Evolutionary conservation across 2,888 invertebrate genomes (phyloP).

Genomic region (Drosophila koepferae): DNA sequence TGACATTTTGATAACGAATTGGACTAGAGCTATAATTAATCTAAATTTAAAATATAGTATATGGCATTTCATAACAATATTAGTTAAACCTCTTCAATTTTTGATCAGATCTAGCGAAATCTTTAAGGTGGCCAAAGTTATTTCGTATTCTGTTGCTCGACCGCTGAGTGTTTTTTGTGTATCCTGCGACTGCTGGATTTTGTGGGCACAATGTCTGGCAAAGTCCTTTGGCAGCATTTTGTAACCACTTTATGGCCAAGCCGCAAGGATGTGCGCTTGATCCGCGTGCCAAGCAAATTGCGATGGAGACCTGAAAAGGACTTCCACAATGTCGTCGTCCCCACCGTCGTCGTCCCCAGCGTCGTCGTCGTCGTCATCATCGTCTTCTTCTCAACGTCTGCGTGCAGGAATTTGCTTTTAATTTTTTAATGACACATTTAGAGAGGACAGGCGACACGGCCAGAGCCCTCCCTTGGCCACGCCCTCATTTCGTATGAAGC

Average conservation of each 20-base stretch:
- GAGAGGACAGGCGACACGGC: constrained; percentile 20
- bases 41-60: neutral
- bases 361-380: constrained; percentile 13
- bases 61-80: neutral
- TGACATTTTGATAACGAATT: too few species aligned
- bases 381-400: constrained; percentile 9
- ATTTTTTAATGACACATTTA: constrained; percentile 76
- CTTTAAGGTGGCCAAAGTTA: neutral
- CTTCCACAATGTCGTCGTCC: constrained; percentile 37
- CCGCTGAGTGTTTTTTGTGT: constrained; percentile 18
- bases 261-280: constrained; percentile 42
- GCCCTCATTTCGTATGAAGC: neutral
- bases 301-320: constrained; percentile 35
- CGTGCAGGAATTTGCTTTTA: constrained; percentile 69
- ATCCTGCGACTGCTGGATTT: constrained; percentile 40
- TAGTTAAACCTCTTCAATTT: neutral
- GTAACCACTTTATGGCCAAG: constrained; percentile 52
- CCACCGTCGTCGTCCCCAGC: constrained; percentile 9
- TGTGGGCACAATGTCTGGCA: constrained; percentile 45
- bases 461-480: too few species aligned
- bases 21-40: too few species aligned
- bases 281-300: constrained; percentile 10
- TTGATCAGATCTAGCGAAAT: neutral
- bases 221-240: constrained; percentile 45
- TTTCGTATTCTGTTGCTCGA: neutral